These are phyloP conservation scores for Notodonta ziczac DNA, from an alignment of 2,888 invertebrate species.

Conservation along the genomic window DNA sequence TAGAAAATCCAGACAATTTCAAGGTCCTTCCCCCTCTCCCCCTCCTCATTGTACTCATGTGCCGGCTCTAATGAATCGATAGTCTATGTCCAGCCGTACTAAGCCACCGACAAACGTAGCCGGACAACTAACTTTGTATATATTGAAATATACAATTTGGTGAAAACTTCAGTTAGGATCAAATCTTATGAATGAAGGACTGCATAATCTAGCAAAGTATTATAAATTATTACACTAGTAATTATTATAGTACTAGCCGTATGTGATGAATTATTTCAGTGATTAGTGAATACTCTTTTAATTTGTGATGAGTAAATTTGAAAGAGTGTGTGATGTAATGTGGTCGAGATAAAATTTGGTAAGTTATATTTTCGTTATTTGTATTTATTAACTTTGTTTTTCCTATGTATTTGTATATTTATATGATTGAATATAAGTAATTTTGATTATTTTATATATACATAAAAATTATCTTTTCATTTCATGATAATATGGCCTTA, in stretches of 20 bases:
- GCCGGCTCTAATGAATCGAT: conserved; percentile 43
- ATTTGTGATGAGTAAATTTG: conserved; percentile 59
- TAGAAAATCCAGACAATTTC: conserved; percentile 10
- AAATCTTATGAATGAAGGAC: conserved; percentile 23
- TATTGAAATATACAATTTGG: conserved; percentile 16
- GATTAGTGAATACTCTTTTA: conserved; percentile 45
- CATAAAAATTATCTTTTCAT: too few relatives aligned
- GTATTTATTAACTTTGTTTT: conserved; percentile 1
- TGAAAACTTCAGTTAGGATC: conserved; percentile 20
- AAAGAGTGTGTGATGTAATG: conserved; percentile 38
- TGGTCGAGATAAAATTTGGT: conserved; percentile 18
- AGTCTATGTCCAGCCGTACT: conserved; percentile 41
- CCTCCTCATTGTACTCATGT: conserved; percentile 16
- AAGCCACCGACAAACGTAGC: conserved; percentile 28
- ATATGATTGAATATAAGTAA: too few relatives aligned
- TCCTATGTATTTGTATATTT: too few relatives aligned
- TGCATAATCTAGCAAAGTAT: conserved; percentile 2
- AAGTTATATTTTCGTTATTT: conserved; percentile 1
- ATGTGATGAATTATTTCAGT: neutral
- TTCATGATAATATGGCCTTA: too few relatives aligned
- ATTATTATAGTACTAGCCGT: neutral
- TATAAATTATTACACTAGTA: neutral
- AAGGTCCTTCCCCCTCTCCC: conserved; percentile 37
- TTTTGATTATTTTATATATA: too few relatives aligned
- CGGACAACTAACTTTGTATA: conserved; percentile 21